Evolutionary conservation across 2,797 vertebrate genomes (phyloP).

Genomic region (Notamacropus eugenii): DNA sequence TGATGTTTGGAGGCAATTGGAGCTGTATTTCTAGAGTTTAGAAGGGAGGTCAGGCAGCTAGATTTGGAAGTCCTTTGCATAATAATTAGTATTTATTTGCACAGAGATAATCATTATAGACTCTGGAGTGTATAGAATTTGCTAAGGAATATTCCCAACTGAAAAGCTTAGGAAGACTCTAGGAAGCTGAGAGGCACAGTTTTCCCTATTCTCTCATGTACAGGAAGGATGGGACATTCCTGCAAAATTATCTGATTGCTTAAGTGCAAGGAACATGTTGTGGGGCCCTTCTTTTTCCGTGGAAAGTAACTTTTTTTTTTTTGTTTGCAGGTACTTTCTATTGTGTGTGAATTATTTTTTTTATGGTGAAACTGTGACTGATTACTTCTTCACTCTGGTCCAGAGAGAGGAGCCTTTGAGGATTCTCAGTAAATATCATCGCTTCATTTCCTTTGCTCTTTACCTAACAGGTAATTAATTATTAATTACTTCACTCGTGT

Average conservation of each 20-base stretch:
- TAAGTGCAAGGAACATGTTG: neutral
- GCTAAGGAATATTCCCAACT: neutral
- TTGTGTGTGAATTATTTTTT: slow-evolving; percentile 99
- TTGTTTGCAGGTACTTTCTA: slow-evolving; percentile 93
- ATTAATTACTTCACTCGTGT: neutral
- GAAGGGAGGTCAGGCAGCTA: neutral
- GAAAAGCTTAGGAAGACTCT: neutral
- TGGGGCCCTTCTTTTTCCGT: neutral
- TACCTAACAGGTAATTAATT: slow-evolving; percentile 93
- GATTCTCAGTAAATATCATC: slow-evolving; percentile 99
- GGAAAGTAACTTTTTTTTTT: slow-evolving; percentile 1
- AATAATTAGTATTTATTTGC: neutral
- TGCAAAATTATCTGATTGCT: neutral
- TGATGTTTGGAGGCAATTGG: neutral
- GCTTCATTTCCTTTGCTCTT: slow-evolving; percentile 97
- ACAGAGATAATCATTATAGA: neutral
- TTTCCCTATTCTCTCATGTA: neutral
- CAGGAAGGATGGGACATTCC: neutral
- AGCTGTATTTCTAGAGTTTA: neutral
- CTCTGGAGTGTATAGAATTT: slow-evolving; percentile 3
- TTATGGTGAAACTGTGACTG: slow-evolving; percentile 97
- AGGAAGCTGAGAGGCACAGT: neutral
- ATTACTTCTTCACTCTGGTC: slow-evolving; percentile 98
- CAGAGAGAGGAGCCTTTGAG: slow-evolving; percentile 96
- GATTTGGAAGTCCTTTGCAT: neutral